These are phyloP conservation scores for Gortyna flavago DNA, from an alignment of 2,888 invertebrate genomes.

Conservation along the genomic window DNA sequence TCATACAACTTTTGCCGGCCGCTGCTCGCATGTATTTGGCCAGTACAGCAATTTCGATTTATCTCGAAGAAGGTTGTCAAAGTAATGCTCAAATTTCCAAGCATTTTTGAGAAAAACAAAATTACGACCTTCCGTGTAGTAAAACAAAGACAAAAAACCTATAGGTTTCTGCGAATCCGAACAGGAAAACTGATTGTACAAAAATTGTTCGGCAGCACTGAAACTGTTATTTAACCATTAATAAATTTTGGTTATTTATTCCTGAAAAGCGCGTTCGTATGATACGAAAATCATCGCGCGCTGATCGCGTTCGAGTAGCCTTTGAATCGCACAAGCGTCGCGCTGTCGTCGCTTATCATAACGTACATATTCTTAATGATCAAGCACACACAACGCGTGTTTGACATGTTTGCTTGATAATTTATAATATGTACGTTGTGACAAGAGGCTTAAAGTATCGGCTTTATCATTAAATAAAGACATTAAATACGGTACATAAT, in stretches of 20 bases:
- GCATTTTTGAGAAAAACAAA: too few species aligned
- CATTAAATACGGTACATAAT: neutral
- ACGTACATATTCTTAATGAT: neutral
- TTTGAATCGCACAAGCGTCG: neutral
- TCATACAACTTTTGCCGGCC: too few species aligned
- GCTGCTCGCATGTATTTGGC: too few species aligned
- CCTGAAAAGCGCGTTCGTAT: neutral
- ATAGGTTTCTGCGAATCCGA: neutral
- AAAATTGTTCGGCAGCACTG: neutral
- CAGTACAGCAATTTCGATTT: too few species aligned
- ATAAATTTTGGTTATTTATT: neutral
- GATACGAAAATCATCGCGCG: neutral
- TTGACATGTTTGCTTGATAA: neutral
- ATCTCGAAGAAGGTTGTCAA: too few species aligned
- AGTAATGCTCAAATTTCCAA: too few species aligned
- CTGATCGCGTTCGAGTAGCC: neutral
- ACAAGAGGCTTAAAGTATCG: constrained; percentile 10
- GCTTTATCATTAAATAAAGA: neutral
- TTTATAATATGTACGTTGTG: neutral
- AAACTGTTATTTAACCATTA: constrained; percentile 2
- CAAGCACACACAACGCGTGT: neutral
- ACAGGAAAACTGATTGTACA: neutral
- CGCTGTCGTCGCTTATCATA: neutral
- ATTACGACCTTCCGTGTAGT: neutral
- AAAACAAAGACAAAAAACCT: neutral